Conservation (phyloP, 1,140 invertebrate species). For the Caenorhabditis briggsae region DNA sequence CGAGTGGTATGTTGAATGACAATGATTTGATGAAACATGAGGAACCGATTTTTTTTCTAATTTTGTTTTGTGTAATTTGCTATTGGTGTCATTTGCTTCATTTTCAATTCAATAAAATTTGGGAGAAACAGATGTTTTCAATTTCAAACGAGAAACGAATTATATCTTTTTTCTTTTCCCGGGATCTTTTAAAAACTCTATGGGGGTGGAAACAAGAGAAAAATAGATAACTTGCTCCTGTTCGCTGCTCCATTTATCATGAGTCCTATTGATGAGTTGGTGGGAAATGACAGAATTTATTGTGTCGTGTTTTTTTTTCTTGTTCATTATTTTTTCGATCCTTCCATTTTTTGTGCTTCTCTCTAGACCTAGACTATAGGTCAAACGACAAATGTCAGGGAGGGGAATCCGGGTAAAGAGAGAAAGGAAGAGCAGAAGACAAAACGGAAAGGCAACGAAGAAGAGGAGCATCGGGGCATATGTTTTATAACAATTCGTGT, state of each 20-base stretch:
- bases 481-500: constrained; percentile 39
- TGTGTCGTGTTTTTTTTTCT: constrained; percentile 33
- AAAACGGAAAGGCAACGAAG: neutral
- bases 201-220: neutral
- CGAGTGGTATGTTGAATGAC: constrained; percentile 42
- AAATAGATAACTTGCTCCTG: neutral
- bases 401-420: constrained; percentile 31
- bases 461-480: neutral
- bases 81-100: constrained; percentile 12
- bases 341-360: neutral
- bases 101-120: constrained; percentile 45
- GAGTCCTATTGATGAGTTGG: neutral
- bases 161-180: neutral
- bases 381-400: constrained; percentile 42
- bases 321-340: neutral
- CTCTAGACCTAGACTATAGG: constrained; percentile 43
- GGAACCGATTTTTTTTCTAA: neutral
- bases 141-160: constrained; percentile 3
- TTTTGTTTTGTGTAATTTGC: neutral
- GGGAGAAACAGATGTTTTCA: constrained; percentile 39
- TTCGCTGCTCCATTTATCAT: constrained; percentile 1
- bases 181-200: neutral
- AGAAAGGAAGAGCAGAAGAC: neutral
- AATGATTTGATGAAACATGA: constrained; percentile 51
- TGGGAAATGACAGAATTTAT: constrained; percentile 6